phyloP scores from a whole-genome alignment of 2,113 vertebrate species.

The Sinocyclocheilus grahami region DNA sequence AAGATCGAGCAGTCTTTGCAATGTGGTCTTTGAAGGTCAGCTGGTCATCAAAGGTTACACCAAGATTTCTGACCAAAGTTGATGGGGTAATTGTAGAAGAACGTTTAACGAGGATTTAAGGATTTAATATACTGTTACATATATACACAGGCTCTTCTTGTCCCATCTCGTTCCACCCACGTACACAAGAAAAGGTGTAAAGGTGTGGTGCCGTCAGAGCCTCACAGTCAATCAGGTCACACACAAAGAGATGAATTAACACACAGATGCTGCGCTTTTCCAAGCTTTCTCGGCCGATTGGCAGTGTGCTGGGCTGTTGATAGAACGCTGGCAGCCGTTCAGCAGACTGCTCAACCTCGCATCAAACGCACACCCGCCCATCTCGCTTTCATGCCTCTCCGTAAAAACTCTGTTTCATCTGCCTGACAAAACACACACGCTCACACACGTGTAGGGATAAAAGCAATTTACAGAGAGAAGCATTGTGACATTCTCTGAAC shows the following conservation, averaged over 20 bases:
- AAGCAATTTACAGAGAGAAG: constrained; percentile 26
- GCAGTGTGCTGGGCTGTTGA: constrained; percentile 59
- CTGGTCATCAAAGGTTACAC: too few species aligned
- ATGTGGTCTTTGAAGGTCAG: too few species aligned
- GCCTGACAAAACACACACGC: constrained; percentile 49
- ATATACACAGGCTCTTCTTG: not conserved
- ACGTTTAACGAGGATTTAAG: not conserved
- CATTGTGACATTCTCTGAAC: constrained; percentile 7
- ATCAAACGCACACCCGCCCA: constrained; percentile 52
- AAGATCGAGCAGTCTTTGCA: too few species aligned
- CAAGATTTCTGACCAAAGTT: too few species aligned
- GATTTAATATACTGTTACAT: not conserved
- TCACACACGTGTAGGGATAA: constrained; percentile 11
- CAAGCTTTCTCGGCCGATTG: constrained; percentile 52
- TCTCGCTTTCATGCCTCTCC: constrained; percentile 58
- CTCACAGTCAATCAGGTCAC: constrained; percentile 56
- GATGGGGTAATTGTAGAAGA: too few species aligned
- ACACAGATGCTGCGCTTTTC: constrained; percentile 48
- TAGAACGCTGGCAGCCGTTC: constrained; percentile 58
- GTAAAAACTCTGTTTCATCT: constrained; percentile 58
- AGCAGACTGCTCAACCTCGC: constrained; percentile 53
- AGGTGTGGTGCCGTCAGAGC: constrained; percentile 36
- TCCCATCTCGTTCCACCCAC: not conserved
- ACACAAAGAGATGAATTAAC: constrained; percentile 52
- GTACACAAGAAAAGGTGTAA: constrained; percentile 52